Conservation (phyloP, 2,113 vertebrate genomes). For the Elephantulus edwardii region DNA sequence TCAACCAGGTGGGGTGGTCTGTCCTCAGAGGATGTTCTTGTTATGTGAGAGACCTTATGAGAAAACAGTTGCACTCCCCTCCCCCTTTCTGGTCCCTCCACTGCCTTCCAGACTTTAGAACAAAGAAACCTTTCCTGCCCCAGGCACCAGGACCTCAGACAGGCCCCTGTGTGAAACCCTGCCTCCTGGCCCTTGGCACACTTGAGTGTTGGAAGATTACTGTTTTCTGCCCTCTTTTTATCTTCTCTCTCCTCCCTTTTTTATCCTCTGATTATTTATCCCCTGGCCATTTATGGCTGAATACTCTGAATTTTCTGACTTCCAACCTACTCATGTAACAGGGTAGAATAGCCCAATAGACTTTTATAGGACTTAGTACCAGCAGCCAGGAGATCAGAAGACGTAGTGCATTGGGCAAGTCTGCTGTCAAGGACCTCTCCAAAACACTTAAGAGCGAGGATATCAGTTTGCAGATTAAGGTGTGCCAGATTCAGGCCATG, state of each 20-base stretch:
- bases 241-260: too few relatives aligned
- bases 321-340: neutral
- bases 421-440: too few relatives aligned
- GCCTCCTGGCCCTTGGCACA: neutral
- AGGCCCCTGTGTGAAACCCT: neutral
- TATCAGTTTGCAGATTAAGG: too few relatives aligned
- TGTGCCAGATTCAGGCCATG: too few relatives aligned
- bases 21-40: accelerated
- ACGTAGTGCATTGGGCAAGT: too few relatives aligned
- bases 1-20: accelerated
- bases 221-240: accelerated
- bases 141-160: accelerated
- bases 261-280: neutral
- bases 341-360: neutral
- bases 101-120: neutral
- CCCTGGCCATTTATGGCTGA: neutral
- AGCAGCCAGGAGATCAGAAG: too few relatives aligned
- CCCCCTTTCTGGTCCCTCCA: accelerated
- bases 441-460: too few relatives aligned
- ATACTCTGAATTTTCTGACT: neutral
- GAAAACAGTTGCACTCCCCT: neutral
- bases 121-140: neutral
- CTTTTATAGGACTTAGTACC: neutral
- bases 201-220: neutral
- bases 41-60: accelerated